These are phyloP conservation scores for Scaptodrosophila lebanonensis DNA, from an alignment of 1,140 invertebrate genomes.

Conservation along the genomic window DNA sequence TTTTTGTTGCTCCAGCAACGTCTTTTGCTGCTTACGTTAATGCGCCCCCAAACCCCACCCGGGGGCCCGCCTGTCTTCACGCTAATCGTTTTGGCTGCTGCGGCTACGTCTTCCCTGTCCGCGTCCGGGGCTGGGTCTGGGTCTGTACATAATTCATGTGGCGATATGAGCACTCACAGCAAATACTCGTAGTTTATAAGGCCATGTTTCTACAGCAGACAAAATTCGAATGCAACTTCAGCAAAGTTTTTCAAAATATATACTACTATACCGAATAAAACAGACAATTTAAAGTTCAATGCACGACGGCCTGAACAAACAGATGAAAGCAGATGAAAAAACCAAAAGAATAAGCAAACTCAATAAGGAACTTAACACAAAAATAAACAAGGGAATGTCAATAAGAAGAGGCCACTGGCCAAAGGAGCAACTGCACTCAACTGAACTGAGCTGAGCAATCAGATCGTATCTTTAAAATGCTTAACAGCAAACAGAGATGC, in stretches of 20 bases:
- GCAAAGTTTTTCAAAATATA: constrained; percentile 25
- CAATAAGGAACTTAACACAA: constrained; percentile 66
- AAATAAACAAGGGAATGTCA: constrained; percentile 66
- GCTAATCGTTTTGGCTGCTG: background rate
- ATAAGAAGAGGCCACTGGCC: constrained; percentile 57
- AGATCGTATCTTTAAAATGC: too few species aligned
- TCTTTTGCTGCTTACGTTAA: constrained; percentile 13
- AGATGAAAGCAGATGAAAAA: constrained; percentile 30
- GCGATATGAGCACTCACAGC: background rate
- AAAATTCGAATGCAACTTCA: constrained; percentile 23
- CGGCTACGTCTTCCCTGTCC: too few species aligned
- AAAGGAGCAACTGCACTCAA: constrained; percentile 49
- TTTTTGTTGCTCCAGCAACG: constrained; percentile 9
- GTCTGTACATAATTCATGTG: background rate
- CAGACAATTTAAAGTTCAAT: constrained; percentile 49
- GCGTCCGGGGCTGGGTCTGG: background rate
- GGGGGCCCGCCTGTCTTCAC: too few species aligned
- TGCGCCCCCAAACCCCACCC: too few species aligned
- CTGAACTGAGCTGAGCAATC: background rate
- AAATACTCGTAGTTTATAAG: constrained; percentile 1
- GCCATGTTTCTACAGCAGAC: constrained; percentile 8
- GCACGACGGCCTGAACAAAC: constrained; percentile 53
- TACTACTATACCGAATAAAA: background rate
- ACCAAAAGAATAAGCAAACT: constrained; percentile 48
- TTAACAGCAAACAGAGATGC: too few species aligned